phyloP scores from a whole-genome alignment of 2,113 vertebrate species.

The Mystacornis crossleyi region DNA sequence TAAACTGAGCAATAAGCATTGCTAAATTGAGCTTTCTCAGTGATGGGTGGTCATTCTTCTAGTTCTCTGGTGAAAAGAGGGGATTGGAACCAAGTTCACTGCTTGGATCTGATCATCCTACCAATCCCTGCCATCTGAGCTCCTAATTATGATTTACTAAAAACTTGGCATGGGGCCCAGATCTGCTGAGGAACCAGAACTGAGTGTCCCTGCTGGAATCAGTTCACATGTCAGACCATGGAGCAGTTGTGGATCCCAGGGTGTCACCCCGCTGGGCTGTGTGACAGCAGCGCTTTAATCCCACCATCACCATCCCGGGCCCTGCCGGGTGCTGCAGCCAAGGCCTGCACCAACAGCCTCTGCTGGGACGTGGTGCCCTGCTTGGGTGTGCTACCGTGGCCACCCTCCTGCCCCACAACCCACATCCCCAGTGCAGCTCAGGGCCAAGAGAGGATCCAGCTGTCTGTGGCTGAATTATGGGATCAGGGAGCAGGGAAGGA shows the following conservation, averaged over 20 bases:
- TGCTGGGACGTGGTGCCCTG: neutral
- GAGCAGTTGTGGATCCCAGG: neutral
- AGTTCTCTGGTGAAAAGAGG: neutral
- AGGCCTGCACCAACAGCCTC: neutral
- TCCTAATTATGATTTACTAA: slow-evolving; percentile 36
- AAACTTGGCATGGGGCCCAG: slow-evolving; percentile 2
- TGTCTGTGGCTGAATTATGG: neutral
- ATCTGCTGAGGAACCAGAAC: neutral
- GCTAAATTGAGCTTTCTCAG: slow-evolving; percentile 28
- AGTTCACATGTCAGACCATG: neutral
- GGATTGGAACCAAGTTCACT: neutral
- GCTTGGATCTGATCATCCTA: neutral
- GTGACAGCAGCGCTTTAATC: neutral
- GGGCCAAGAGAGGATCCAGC: neutral
- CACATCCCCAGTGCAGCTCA: accelerated
- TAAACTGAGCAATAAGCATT: slow-evolving; percentile 7
- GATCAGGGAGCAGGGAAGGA: neutral
- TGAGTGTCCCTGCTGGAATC: neutral
- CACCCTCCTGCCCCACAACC: neutral
- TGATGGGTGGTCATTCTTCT: slow-evolving; percentile 46
- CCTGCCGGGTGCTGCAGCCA: neutral
- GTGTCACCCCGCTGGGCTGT: neutral
- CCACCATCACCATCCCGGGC: neutral
- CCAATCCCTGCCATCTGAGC: neutral
- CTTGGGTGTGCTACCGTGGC: neutral